Evolutionary conservation across 2,113 vertebrate species (phyloP).

Genomic region (Hemibagrus wyckioides): DNA sequence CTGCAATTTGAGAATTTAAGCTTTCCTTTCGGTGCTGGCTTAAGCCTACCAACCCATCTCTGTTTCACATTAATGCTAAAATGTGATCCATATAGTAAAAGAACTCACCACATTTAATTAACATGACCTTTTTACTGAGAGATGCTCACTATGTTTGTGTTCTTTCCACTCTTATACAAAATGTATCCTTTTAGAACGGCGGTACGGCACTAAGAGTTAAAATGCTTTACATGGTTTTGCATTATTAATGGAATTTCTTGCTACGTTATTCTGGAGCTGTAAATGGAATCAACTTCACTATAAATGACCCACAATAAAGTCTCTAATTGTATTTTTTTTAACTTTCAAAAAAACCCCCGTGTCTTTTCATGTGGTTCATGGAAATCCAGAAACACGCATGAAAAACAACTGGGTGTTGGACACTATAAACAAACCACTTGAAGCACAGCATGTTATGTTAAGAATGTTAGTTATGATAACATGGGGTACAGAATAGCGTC

Average conservation of each 20-base stretch:
- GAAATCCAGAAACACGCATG: conserved; percentile 49
- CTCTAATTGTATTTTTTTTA: conserved; percentile 44
- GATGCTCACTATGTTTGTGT: conserved; percentile 23
- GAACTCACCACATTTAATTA: conserved; percentile 14
- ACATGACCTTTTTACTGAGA: conserved; percentile 22
- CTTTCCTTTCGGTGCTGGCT: conserved; percentile 34
- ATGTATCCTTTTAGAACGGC: conserved; percentile 42
- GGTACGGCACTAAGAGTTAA: neutral
- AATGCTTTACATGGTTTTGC: conserved; percentile 43
- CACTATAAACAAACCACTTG: conserved; percentile 50
- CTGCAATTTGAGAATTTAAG: conserved; percentile 39
- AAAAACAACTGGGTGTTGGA: conserved; percentile 51
- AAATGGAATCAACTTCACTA: conserved; percentile 47
- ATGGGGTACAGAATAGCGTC: conserved; percentile 29
- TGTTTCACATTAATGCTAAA: conserved; percentile 42
- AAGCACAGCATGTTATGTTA: conserved; percentile 45
- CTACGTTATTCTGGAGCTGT: conserved; percentile 30
- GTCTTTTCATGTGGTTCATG: conserved; percentile 48
- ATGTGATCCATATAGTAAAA: conserved; percentile 41
- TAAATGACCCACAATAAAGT: conserved; percentile 51
- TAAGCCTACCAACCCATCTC: conserved; percentile 17
- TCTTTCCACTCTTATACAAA: neutral
- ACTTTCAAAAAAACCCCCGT: conserved; percentile 27
- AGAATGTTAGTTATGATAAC: conserved; percentile 49
- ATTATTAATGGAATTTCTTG: conserved; percentile 52